Base-by-base conservation (phyloP, 2,797 vertebrate species). In the Danio aesculapii region DNA sequence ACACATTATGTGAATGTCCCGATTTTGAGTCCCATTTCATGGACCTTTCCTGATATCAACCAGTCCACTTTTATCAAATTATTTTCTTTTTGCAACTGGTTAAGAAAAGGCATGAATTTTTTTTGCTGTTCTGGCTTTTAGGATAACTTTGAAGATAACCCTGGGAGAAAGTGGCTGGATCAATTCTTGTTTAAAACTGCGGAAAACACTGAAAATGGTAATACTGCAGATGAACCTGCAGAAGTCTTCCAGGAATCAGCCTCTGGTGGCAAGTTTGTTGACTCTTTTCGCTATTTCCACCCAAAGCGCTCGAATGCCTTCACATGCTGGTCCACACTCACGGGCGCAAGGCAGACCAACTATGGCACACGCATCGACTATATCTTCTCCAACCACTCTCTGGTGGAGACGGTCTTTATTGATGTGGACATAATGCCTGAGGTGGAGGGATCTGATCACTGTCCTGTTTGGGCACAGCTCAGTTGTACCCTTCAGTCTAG, bases 281-380 rank as follows among this genome's bases (percentile, higher is more conserved):
- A 98, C 73, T 94, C 91, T 7, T 98, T 95, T 87, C 95, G 96
- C 10, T 89, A 86, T 87, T 96, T 97, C 86, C 95, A 98, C 72
- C 96, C 96, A 10, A 89, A 89, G 8, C 94, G 94, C 71, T 75
- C 88, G 11, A 88, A 90, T 0, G 96, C 97, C 64, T 98, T 96
- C 87, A 98, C 96, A 0, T 98, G 97, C 86, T 98, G 97, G 97
- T 95, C 92, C 39, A 94, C 92, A 0, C 88, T 93, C 43, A 97
- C 94, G 0, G 96, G 96, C 5, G 96, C 96, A 1, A 93, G 96
- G 9, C 94, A 93, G 82, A 95, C 96, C 85, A 98, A 98, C 92
- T 97, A 97, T 1, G 97, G 97, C 81, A 96, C 95, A 0, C 95
- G 97, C 47, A 94, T 98, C 6, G 97, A 98, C 88, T 98, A 98